Evolutionary conservation across 2,113 vertebrate genomes (phyloP), one percentile per base, ranked within the genome.

Genomic region (Hyperopisus bebe): DNA sequence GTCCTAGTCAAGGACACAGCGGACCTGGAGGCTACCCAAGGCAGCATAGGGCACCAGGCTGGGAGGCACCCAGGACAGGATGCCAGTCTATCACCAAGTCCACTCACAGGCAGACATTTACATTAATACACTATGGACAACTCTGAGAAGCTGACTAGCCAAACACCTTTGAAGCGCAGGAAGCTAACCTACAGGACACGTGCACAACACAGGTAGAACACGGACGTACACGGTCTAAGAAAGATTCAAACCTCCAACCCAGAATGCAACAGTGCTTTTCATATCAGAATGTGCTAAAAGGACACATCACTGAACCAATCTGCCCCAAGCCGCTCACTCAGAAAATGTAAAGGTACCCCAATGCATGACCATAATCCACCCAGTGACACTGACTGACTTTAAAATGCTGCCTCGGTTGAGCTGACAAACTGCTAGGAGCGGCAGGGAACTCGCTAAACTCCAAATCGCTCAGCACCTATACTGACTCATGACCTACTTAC

Each of bases 381-480:
- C 44, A 44, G 10, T 47, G 19, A 24, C 44, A 84, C 82, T 13
- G 42, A 15, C 13, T 82, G 5, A 35, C 27, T 50, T 66, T 19
- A 3, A 44, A 51, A 58, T 55, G 46, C 46, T 46, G 31, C 70
- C 70, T 39, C 39, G 70, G 31, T 35, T 39, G 35, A 77, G 31
- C 5, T 17, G 31, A 39, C 62, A 31, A 27, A 66, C 24, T 27
- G n/a, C 24, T 66, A 27, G 62, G 62, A 66, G 1, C 1, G 9
- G n/a, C n/a, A n/a, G n/a, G 62, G 3, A 3, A 11, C n/a, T 11
- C n/a, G 0, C 7, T 27, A 90, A 62, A 89, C 92, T 91, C 90
- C 53, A 92, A 95, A 91, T 92, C 93, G 94, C 93, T 94, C 51
- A 1, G 91, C 87, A 89, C 62, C 62, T 27, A 66, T 3, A 66